Evolutionary conservation across 2,113 vertebrate species (phyloP).

Genomic region (Halichoeres trimaculatus): DNA sequence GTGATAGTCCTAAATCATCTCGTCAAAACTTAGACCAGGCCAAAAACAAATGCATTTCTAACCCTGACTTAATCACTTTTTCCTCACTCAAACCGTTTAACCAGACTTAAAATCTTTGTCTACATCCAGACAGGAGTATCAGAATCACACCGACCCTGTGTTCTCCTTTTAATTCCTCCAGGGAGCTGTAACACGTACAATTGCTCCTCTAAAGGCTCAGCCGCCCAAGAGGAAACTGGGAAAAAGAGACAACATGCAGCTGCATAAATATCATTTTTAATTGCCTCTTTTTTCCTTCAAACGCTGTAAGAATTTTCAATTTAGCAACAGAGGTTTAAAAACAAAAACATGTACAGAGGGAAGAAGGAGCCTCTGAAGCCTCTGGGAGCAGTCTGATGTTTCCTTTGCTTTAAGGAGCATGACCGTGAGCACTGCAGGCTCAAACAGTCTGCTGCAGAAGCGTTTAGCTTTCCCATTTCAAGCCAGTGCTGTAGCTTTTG

Average conservation of each 20-base stretch:
- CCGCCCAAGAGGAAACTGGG: slow-evolving; percentile 18
- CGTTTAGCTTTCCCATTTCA: not conserved
- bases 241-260: slow-evolving; percentile 36
- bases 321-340: slow-evolving; percentile 43
- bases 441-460: slow-evolving; percentile 9
- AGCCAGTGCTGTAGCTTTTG: not conserved
- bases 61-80: not conserved
- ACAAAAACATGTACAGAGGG: slow-evolving; percentile 40
- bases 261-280: slow-evolving; percentile 68
- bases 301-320: slow-evolving; percentile 54
- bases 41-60: not conserved
- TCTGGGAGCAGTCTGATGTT: slow-evolving; percentile 25
- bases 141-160: not conserved
- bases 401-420: slow-evolving; percentile 26
- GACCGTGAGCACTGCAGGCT: not conserved
- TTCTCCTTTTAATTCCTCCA: not conserved
- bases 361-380: slow-evolving; percentile 32
- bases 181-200: slow-evolving; percentile 24
- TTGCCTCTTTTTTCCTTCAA: slow-evolving; percentile 48
- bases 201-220: slow-evolving; percentile 24
- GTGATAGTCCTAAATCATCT: slow-evolving; percentile 12
- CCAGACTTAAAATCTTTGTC: not conserved
- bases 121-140: slow-evolving; percentile 19
- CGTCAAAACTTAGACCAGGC: not conserved
- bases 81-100: not conserved